phyloP scores from a whole-genome alignment of 2,113 vertebrate genomes.

The Deroptyus accipitrinus region DNA sequence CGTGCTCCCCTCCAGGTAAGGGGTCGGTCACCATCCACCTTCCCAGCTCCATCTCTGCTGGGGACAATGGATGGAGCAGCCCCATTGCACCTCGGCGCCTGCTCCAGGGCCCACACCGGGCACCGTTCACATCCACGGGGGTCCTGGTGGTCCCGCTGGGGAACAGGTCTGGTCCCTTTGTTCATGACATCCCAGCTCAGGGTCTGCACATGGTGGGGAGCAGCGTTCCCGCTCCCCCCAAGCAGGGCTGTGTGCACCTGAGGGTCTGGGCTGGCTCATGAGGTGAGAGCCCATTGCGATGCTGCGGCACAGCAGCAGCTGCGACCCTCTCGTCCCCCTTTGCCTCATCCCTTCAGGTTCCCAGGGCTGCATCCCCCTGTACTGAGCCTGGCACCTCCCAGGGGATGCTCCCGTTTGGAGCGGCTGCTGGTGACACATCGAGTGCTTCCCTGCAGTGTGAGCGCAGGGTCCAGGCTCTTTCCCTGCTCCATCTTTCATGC shows the following conservation, averaged over 20 bases:
- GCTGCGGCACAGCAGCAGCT: neutral
- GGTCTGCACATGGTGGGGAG: neutral
- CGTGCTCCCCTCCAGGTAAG: neutral
- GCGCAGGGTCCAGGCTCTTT: neutral
- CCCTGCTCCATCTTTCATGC: neutral
- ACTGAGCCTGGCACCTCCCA: too few relatives aligned
- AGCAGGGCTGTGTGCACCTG: neutral
- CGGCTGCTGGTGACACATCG: accelerated
- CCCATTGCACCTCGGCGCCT: accelerated
- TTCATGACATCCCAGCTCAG: neutral
- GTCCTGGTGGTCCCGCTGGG: neutral
- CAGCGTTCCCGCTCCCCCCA: neutral
- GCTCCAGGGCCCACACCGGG: accelerated
- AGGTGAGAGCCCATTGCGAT: neutral
- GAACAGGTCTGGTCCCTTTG: neutral
- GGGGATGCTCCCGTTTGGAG: neutral
- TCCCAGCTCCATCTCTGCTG: neutral
- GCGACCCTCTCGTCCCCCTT: neutral
- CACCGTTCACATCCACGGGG: accelerated
- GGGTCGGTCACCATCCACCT: neutral
- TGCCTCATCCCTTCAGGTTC: neutral
- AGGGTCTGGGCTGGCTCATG: neutral
- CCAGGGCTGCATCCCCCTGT: neutral
- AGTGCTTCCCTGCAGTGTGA: accelerated
- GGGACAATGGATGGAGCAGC: neutral